Percentiles rank a stretch among this genome's conserved stretches.
phyloP scores from a whole-genome alignment of 2,888 invertebrate species.

The Diaperis boleti region DNA sequence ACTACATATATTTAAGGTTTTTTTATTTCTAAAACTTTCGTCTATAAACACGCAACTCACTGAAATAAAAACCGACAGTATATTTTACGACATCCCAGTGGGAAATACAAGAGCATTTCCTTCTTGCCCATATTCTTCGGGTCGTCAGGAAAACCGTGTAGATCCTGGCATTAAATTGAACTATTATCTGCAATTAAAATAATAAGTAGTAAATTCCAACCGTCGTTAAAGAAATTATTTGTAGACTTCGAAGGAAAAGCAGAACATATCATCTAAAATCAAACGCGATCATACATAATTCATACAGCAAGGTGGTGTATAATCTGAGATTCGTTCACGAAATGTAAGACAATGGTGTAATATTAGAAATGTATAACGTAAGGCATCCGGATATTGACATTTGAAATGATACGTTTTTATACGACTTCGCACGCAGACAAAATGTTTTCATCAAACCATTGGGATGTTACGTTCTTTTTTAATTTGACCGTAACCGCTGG shows the following conservation, averaged over 20 bases:
- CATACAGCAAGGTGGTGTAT: constrained; percentile 41
- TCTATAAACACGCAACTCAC: constrained; percentile 26
- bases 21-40: constrained; percentile 18
- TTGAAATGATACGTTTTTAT: constrained; percentile 35
- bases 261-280: constrained; percentile 33
- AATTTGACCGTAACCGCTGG: background rate
- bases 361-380: constrained; percentile 45
- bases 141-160: constrained; percentile 5
- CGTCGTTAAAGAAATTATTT: constrained; percentile 4
- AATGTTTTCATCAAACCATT: constrained; percentile 28
- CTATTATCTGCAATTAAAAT: constrained; percentile 14
- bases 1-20: constrained; percentile 5
- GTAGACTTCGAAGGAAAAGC: constrained; percentile 8
- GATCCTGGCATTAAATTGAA: constrained; percentile 10
- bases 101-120: constrained; percentile 13
- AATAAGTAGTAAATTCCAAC: constrained; percentile 14
- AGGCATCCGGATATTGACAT: constrained; percentile 41
- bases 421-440: constrained; percentile 13
- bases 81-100: constrained; percentile 27
- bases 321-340: constrained; percentile 42
- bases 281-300: constrained; percentile 42
- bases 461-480: background rate
- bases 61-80: constrained; percentile 22
- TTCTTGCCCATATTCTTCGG: constrained; percentile 4
- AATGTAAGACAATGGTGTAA: constrained; percentile 44